Base-by-base conservation (phyloP, 2,797 vertebrate species). In the Perodicticus potto region DNA sequence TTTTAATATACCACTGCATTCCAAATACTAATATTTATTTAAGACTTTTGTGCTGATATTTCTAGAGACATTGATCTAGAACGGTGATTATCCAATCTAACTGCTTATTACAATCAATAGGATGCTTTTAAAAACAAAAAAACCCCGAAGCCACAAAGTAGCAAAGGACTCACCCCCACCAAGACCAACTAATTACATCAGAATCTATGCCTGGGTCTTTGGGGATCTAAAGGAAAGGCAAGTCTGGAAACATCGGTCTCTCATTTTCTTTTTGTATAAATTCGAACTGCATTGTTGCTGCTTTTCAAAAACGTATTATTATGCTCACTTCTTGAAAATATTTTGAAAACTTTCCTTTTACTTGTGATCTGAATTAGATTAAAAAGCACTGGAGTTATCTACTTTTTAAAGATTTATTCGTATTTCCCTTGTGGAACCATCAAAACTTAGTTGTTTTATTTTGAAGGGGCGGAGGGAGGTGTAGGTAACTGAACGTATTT, bases 21-120 rank as follows among this genome's bases (percentile, higher is more conserved):
- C n/a, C 40, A 93, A 63, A 88, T 92, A 29, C 45, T 69, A 84
- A 77, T 77, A 85, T 81, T 95, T 92, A 93, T 85, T 94, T 85
- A 90, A 43, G 34, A 93, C 49, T 89, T 81, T 87, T 45, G 1
- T 69, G 72, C 32, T 80, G 43, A 91, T 85, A 91, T 74, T 74
- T 74, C 90, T 34, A 83, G 11, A 91, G 29, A 76, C 27, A 61
- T 1, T 92, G 76, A 86, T 78, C 29, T 67, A 93, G 59, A 86
- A 95, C 7, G 86, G 9, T 73, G 92, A 95, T 63, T 86, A 74
- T 69, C 14, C 25, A 88, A 83, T 83, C 22, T 69, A 13, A 81
- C 14, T 76, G 32, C 34, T 89, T 80, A 72, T 57, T 91, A 57
- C 10, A 40, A 69, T 77, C 86, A 95, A 80, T 14, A 78, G 7